phyloP scores from a whole-genome alignment of 2,113 vertebrate genomes.

The Mus spicilegus region DNA sequence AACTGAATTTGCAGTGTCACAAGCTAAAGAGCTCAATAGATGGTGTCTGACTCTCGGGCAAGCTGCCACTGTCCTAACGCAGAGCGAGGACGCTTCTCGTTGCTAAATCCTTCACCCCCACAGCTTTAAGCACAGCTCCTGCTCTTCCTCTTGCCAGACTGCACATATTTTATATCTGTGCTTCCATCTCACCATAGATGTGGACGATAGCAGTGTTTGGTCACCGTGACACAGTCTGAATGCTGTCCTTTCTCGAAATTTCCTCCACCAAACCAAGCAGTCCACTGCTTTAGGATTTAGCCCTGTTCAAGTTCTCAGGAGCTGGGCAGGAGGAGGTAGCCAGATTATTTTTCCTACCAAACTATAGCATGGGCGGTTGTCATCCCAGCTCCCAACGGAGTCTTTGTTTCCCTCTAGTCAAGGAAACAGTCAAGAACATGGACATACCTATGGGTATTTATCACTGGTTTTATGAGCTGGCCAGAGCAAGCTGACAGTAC shows the following conservation, averaged over 20 bases:
- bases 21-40: background rate
- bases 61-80: background rate
- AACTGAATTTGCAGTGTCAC: background rate
- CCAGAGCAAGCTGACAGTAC: too few relatives aligned
- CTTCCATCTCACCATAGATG: background rate
- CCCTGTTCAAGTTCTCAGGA: background rate
- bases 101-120: background rate
- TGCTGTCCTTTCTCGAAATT: background rate
- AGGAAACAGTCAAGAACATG: too few relatives aligned
- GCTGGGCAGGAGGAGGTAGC: background rate
- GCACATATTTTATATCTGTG: too few relatives aligned
- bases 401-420: background rate
- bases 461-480: background rate
- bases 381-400: background rate
- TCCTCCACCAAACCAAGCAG: background rate
- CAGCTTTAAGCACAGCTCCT: background rate
- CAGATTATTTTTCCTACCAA: background rate
- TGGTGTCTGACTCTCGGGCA: accelerated
- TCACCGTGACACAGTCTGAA: background rate
- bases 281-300: too few relatives aligned
- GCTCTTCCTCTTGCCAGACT: too few relatives aligned
- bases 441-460: too few relatives aligned
- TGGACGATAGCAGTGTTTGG: too few relatives aligned
- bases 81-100: background rate
- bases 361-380: too few relatives aligned